Evolutionary conservation across 23 tunicate species (phyloP).

Genomic region (Aplidium turbinatum): DNA sequence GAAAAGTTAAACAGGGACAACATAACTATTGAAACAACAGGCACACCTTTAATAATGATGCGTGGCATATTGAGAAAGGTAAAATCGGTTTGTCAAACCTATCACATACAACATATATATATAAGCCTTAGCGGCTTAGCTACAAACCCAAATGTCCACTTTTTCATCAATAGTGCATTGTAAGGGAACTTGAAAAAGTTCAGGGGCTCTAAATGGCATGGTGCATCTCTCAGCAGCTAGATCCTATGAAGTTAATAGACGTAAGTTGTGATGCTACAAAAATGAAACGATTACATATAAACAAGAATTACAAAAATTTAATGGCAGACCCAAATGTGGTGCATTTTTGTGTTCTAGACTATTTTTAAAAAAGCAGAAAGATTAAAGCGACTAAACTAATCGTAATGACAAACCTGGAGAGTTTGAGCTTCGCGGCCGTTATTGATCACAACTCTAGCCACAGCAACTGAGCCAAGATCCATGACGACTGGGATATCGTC

Average conservation of each 20-base stretch:
- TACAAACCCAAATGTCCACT: conserved; percentile 98
- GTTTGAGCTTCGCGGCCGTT: conserved; percentile 74
- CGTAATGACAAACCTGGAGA: conserved; percentile 52
- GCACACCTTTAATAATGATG: too few relatives aligned
- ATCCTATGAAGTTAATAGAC: conserved; percentile 44
- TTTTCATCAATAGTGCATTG: conserved; percentile 84
- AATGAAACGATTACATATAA: not conserved
- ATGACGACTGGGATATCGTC: conserved; percentile 77
- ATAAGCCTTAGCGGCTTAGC: too few relatives aligned
- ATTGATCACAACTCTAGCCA: conserved; percentile 62
- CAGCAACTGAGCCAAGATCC: conserved; percentile 88
- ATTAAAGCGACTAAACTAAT: not conserved
- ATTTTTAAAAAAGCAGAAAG: too few relatives aligned
- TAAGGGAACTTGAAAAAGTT: conserved; percentile 78
- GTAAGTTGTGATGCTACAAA: not conserved
- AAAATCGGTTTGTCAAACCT: too few relatives aligned
- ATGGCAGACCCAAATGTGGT: too few relatives aligned
- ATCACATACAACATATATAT: too few relatives aligned
- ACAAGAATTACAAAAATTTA: not conserved
- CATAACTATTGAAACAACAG: too few relatives aligned
- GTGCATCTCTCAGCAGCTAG: conserved; percentile 90
- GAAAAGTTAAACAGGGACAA: too few relatives aligned
- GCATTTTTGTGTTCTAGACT: too few relatives aligned
- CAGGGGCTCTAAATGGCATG: conserved; percentile 97
- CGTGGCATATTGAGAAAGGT: too few relatives aligned